Percentiles rank a stretch among this genome's conserved stretches.
Conservation (phyloP, 2,888 invertebrate species). For the Halictus ligatus region DNA sequence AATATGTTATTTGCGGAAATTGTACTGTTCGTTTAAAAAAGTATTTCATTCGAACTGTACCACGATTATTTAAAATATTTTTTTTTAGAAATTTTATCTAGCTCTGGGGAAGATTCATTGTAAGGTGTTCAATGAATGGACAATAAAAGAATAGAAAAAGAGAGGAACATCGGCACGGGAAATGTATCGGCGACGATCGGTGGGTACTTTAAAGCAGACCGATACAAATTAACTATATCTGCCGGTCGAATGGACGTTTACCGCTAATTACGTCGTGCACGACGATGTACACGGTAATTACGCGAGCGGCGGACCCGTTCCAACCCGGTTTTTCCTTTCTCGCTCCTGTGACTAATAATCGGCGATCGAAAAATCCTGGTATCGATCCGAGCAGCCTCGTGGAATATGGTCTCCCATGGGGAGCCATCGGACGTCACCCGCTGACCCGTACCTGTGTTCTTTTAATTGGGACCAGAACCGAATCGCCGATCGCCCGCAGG, state of each 20-base stretch:
- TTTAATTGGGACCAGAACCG: slow-evolving; percentile 83
- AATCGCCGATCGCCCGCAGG: slow-evolving; percentile 81
- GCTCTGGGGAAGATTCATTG: too few species aligned
- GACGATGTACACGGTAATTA: slow-evolving; percentile 60
- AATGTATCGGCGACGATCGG: slow-evolving; percentile 37
- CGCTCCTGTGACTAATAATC: slow-evolving; percentile 71
- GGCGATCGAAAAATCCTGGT: slow-evolving; percentile 68
- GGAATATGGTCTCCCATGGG: slow-evolving; percentile 70
- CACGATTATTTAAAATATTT: too few species aligned
- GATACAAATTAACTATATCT: slow-evolving; percentile 65
- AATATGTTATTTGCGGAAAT: too few species aligned
- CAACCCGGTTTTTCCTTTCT: slow-evolving; percentile 16
- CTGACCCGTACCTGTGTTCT: slow-evolving; percentile 81
- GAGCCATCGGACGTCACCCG: slow-evolving; percentile 73
- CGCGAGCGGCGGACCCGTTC: slow-evolving; percentile 42
- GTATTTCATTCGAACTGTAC: too few species aligned
- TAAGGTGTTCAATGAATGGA: too few species aligned
- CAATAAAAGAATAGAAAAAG: slow-evolving; percentile 2
- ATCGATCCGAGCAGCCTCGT: slow-evolving; percentile 68
- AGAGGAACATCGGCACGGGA: neutral
- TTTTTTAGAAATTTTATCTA: too few species aligned
- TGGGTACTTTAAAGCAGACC: slow-evolving; percentile 27
- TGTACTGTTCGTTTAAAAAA: too few species aligned
- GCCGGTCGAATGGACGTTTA: slow-evolving; percentile 46
- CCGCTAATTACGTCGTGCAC: slow-evolving; percentile 65